Evolutionary conservation across 2,113 vertebrate genomes (phyloP), one percentile per base, ranked within the genome.

Genomic region (Lepisosteus osseus): DNA sequence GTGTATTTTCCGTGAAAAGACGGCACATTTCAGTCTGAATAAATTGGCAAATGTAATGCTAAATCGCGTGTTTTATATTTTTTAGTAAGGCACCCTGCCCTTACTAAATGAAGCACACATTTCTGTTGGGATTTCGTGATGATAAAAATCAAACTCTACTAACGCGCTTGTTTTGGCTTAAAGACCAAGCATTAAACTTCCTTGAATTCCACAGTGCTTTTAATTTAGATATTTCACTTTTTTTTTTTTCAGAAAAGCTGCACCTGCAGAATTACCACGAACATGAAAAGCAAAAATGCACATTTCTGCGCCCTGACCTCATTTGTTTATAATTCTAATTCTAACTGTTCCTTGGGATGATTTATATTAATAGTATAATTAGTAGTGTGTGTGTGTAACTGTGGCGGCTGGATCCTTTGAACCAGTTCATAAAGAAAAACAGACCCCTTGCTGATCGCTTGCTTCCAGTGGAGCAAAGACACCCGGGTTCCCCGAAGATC

Each of bases 71-170:
- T 29, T 29, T 29, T 29, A 29, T 29, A 29, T 29, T 29, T 29
- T 29, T 29, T 29, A 29, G 29, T 29, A 29, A 29, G 29, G 29
- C 29, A 29, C 29, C 29, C 29, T 29, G 29, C 29, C 29, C 29
- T 29, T 29, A 29, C 29, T 29, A 29, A 29, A 29, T 29, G 29
- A 29, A 29, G 9, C 47, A 88, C 76, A 80, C 73, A 76, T 83
- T 74, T 77, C 79, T 78, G 85, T 85, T 80, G 74, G 79, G 77
- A n/a, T 70, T 74, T 79, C 82, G 78, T 79, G 79, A 82, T 84
- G 84, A 83, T 83, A 90, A 84, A 88, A 91, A 90, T 87, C 88
- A 89, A 88, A 86, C 83, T 80, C 83, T 76, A 77, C 79, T 81
- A 81, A 84, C 77, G 70, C 68, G 72, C 79, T 80, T 85, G 79